Evolutionary conservation across 2,888 invertebrate genomes (phyloP).

Genomic region (Corythucha ciliata): DNA sequence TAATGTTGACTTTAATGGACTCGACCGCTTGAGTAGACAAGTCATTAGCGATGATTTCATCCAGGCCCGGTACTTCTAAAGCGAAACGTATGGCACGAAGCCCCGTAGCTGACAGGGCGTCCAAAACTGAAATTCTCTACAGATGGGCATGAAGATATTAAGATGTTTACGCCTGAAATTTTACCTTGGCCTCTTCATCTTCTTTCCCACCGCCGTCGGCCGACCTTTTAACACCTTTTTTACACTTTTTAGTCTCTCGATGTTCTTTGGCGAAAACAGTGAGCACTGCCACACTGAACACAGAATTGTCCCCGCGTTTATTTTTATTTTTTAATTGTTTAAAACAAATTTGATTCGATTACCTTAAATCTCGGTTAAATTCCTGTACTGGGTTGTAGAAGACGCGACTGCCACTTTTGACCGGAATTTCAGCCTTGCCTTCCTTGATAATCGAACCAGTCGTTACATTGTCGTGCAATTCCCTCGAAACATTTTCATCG

Average conservation of each 20-base stretch:
- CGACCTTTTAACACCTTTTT: slow-evolving; percentile 35
- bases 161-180: too few species aligned
- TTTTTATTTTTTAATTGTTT: too few species aligned
- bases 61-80: slow-evolving; percentile 77
- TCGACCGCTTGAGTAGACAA: slow-evolving; percentile 74
- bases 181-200: neutral
- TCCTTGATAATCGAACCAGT: slow-evolving; percentile 18
- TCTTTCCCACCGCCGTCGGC: slow-evolving; percentile 20
- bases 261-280: slow-evolving; percentile 54
- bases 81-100: slow-evolving; percentile 93
- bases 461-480: too few species aligned
- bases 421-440: slow-evolving; percentile 24
- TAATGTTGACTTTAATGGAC: slow-evolving; percentile 72
- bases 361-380: slow-evolving; percentile 90
- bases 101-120: slow-evolving; percentile 93
- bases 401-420: slow-evolving; percentile 44
- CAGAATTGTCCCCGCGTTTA: neutral
- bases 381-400: slow-evolving; percentile 99
- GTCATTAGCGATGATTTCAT: slow-evolving; percentile 83
- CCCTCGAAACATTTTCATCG: too few species aligned
- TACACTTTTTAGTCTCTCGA: slow-evolving; percentile 38
- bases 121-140: slow-evolving; percentile 63
- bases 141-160: slow-evolving; percentile 38
- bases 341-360: too few species aligned
- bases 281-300: slow-evolving; percentile 59